phyloP scores from a whole-genome alignment of 2,113 vertebrate species.

The Potamarius usumacintae region DNA sequence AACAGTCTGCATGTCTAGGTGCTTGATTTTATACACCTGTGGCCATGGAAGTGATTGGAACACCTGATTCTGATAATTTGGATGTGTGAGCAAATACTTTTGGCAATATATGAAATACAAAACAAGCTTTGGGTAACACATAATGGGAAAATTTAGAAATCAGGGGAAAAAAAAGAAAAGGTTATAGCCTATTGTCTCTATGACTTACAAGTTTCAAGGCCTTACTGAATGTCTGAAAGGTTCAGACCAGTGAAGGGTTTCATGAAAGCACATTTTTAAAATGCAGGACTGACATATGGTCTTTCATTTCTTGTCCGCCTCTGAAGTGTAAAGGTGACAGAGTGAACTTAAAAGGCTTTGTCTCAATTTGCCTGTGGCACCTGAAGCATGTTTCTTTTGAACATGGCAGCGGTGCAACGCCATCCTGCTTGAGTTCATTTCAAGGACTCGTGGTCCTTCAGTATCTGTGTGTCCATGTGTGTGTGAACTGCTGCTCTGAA shows the following conservation, averaged over 20 bases:
- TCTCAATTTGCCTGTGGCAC: conserved; percentile 23
- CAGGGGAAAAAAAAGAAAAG: no score
- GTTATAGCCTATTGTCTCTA: neutral
- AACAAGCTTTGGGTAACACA: neutral
- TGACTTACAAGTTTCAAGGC: neutral
- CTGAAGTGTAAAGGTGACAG: conserved; percentile 21
- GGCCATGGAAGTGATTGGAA: no score
- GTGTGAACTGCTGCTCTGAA: neutral
- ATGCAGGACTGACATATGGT: conserved; percentile 19
- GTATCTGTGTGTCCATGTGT: conserved; percentile 10
- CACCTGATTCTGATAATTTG: no score
- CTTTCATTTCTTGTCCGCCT: conserved; percentile 13
- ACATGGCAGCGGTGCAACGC: conserved; percentile 23
- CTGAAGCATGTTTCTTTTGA: conserved; percentile 45
- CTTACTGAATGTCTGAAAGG: conserved; percentile 12
- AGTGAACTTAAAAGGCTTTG: conserved; percentile 24
- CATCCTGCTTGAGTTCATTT: conserved; percentile 59
- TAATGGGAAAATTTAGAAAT: neutral
- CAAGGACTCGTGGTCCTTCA: conserved; percentile 59
- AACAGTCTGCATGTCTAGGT: no score
- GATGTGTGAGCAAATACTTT: no score
- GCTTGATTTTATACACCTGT: no score
- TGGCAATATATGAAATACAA: neutral
- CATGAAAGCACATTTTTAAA: conserved; percentile 2
- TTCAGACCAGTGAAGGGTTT: conserved; percentile 6